Evolutionary conservation across 2,888 invertebrate genomes (phyloP).

Genomic region (Himalopsyche tibetana): DNA sequence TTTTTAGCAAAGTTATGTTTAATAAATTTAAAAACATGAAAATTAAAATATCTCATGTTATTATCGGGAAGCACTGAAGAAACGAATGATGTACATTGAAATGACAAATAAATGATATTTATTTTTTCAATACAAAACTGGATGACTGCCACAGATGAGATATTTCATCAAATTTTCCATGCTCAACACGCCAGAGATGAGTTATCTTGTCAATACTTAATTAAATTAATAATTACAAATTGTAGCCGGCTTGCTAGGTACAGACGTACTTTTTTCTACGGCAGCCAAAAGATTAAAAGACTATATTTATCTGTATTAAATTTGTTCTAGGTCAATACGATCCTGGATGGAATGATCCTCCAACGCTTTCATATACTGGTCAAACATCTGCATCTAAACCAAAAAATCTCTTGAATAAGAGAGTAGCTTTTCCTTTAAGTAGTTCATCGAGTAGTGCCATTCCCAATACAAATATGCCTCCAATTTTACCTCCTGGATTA

Average conservation of each 20-base stretch:
- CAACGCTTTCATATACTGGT: slow-evolving; percentile 74
- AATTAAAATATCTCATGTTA: neutral
- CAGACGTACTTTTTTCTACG: too few species aligned
- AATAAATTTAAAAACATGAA: neutral
- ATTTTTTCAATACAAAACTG: too few species aligned
- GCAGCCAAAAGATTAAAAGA: too few species aligned
- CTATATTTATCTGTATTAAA: neutral
- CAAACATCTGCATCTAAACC: slow-evolving; percentile 72
- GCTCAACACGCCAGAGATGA: too few species aligned
- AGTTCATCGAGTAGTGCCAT: slow-evolving; percentile 68
- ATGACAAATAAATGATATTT: too few species aligned
- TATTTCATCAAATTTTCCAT: too few species aligned
- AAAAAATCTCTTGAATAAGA: slow-evolving; percentile 75
- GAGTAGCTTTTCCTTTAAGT: slow-evolving; percentile 76
- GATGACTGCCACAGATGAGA: too few species aligned
- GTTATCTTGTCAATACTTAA: too few species aligned
- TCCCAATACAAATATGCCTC: slow-evolving; percentile 66
- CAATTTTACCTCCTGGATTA: slow-evolving; percentile 65
- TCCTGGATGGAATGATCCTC: slow-evolving; percentile 80
- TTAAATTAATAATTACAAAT: too few species aligned
- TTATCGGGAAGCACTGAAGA: neutral
- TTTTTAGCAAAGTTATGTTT: neutral
- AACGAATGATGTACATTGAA: neutral
- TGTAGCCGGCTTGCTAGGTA: too few species aligned
- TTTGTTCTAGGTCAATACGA: slow-evolving; percentile 72